Base-by-base conservation (phyloP, 2,888 invertebrate species). In the Drosophila kanekoi region DNA sequence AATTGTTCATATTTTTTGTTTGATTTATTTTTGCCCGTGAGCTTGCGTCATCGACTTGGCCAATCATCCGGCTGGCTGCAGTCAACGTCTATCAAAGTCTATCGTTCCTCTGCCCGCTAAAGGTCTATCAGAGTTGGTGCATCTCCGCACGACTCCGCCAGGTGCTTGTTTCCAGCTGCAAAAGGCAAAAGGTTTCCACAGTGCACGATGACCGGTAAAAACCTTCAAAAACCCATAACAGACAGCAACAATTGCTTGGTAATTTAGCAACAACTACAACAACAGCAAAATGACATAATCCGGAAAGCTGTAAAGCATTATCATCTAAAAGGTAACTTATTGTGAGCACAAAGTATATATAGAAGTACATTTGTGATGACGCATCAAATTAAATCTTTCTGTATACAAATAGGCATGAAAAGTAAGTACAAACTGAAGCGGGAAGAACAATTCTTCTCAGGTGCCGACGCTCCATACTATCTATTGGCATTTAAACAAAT, bases 121-220 rank as follows among this genome's bases (percentile, higher is more conserved):
- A 11, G n/a, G 68, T 56, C 61, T 82, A 88, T 82, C 82, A 58
- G 47, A 64, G 33, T 38, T 44, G 66, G 18, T 60, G 80, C 86
- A 88, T 88, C 82, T 66, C 14, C 41, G 63, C 82, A 82, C 82
- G 82, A 82, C 47, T 71, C 51, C 28, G 33, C 44, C 57, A 51
- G 54, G 54, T 53, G 65, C 2, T 10, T 10, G 43, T 20, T 28
- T 20, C 13, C 49, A 53, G 41, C 18, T 28, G 52, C 62, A 60
- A 72, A 76, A 64, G 54, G 59, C 45, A 54, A 86, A 88, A 82
- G 87, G 83, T 82, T 66, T 63, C 60, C 44, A 56, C n/a, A 11
- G 1, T 57, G 51, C 49, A 59, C 35, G 73, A 57, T 72, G 69
- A 62, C 47, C 65, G 72, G 38, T 44, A 37, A 41, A 79, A 64